A percentile compares a stretch with the other conserved stretches of the same genome.
These are phyloP conservation scores for Chrysoperla carnea DNA, from an alignment of 1,140 invertebrate species.

Conservation along the genomic window DNA sequence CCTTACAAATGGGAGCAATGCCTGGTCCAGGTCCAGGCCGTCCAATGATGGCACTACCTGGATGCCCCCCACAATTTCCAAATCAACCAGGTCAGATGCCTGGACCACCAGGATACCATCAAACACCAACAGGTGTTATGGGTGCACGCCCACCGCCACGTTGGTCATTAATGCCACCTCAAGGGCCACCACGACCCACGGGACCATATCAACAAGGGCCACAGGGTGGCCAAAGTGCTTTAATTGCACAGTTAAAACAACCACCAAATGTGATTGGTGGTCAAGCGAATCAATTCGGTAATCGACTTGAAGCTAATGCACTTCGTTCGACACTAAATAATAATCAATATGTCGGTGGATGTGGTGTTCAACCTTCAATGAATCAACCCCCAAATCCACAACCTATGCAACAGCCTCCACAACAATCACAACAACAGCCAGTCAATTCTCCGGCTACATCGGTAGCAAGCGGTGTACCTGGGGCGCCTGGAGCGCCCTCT, in stretches of 20 bases:
- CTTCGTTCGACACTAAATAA: not conserved
- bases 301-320: constrained; percentile 12
- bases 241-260: constrained; percentile 50
- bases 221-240: constrained; percentile 29
- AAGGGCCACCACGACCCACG: constrained; percentile 21
- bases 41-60: constrained; percentile 2
- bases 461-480: constrained; percentile 4
- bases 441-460: not conserved
- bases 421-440: not conserved
- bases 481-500: constrained; percentile 5
- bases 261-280: constrained; percentile 33
- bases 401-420: not conserved
- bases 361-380: not conserved
- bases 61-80: constrained; percentile 13
- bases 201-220: constrained; percentile 14
- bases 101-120: constrained; percentile 32
- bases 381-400: not conserved
- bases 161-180: constrained; percentile 16
- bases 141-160: constrained; percentile 7
- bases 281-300: constrained; percentile 25
- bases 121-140: constrained; percentile 14
- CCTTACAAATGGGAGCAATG: constrained; percentile 17
- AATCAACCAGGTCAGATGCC: constrained; percentile 23
- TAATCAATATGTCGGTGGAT: not conserved
- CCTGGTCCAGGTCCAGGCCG: constrained; percentile 11